Evolutionary conservation across 1,140 invertebrate species (phyloP).

Genomic region (Pachypsylla venusta): DNA sequence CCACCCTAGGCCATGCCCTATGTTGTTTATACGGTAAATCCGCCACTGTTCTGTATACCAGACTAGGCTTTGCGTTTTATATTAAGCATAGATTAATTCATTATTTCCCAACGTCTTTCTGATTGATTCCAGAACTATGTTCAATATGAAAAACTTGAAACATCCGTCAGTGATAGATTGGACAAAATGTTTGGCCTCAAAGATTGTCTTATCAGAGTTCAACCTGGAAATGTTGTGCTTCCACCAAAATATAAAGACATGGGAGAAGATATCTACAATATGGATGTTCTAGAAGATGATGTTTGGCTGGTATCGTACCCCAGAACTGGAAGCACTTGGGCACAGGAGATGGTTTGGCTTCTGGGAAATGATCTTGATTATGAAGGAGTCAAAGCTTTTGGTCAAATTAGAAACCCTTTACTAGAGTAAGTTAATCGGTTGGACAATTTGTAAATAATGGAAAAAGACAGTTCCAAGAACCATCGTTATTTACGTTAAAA

Average conservation of each 20-base stretch:
- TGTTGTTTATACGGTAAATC: too few relatives aligned
- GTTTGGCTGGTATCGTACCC: slow-evolving; percentile 69
- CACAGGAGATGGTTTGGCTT: slow-evolving; percentile 76
- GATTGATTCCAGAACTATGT: slow-evolving; percentile 31
- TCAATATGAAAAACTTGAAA: slow-evolving; percentile 43
- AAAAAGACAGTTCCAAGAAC: too few relatives aligned
- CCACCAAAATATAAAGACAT: slow-evolving; percentile 48
- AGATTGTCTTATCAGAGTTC: slow-evolving; percentile 49
- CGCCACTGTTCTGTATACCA: too few relatives aligned
- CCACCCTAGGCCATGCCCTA: too few relatives aligned
- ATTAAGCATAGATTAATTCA: neutral
- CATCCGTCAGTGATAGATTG: slow-evolving; percentile 39
- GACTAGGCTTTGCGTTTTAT: too few relatives aligned
- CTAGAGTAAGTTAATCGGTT: slow-evolving; percentile 34
- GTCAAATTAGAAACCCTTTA: slow-evolving; percentile 40
- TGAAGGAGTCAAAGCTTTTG: slow-evolving; percentile 44
- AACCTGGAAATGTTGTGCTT: slow-evolving; percentile 47
- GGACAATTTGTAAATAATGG: too few relatives aligned
- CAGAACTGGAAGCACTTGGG: slow-evolving; percentile 73
- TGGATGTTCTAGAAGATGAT: slow-evolving; percentile 45
- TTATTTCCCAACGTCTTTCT: neutral
- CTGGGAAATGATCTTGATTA: slow-evolving; percentile 63
- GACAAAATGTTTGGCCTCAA: slow-evolving; percentile 49
- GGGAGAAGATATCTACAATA: slow-evolving; percentile 46
- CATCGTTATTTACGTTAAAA: too few relatives aligned